Conservation (phyloP, 2,888 invertebrate species). For the Drosophila borealis region DNA sequence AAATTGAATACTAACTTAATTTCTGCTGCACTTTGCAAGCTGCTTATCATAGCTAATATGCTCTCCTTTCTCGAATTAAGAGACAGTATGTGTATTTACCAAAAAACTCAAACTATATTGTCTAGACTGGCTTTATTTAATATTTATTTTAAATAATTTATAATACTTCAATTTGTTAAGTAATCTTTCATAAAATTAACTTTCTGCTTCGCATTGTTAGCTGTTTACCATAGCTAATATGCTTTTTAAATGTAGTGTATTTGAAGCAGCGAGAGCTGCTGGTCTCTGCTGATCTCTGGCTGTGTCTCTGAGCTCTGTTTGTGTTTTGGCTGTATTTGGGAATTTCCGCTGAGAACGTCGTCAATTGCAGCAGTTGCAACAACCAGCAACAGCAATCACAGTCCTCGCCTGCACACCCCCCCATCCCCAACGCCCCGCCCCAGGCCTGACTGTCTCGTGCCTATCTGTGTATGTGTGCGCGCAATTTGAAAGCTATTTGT, state of each 20-base stretch:
- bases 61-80: no score
- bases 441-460: slow-evolving; percentile 5
- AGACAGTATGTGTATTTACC: no score
- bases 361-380: slow-evolving; percentile 60
- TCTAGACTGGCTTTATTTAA: no score
- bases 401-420: slow-evolving; percentile 13
- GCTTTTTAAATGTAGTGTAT: slow-evolving; percentile 12
- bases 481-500: slow-evolving; percentile 81
- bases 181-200: background rate
- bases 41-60: no score
- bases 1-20: no score
- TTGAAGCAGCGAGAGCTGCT: slow-evolving; percentile 20
- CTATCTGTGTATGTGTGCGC: slow-evolving; percentile 36
- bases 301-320: slow-evolving; percentile 32
- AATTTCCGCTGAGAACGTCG: slow-evolving; percentile 69
- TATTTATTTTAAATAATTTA: no score
- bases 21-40: no score
- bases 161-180: no score
- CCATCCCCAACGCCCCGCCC: background rate
- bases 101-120: no score
- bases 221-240: slow-evolving; percentile 4
- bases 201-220: background rate
- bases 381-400: slow-evolving; percentile 19
- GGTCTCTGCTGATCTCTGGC: slow-evolving; percentile 47
- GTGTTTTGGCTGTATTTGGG: slow-evolving; percentile 55